A percentile compares a stretch with the other conserved stretches of the same genome.
phyloP scores from a whole-genome alignment of 1,140 invertebrate species.

The Drosophila orosa region DNA sequence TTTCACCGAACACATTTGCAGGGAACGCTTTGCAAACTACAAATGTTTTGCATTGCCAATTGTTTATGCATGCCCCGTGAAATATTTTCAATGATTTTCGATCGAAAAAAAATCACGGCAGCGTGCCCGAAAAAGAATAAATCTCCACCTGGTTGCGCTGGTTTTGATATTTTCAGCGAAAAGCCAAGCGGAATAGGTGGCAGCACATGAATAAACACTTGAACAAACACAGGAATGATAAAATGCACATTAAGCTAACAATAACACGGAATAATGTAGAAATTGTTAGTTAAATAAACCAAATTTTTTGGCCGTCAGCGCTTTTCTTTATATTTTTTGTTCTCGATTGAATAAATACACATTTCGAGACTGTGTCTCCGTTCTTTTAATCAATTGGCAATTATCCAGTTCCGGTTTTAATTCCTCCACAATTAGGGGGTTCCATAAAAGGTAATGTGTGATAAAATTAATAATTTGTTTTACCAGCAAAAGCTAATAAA shows the following conservation, averaged over 20 bases:
- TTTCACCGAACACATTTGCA: conserved; percentile 9
- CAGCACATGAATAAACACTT: conserved; percentile 49
- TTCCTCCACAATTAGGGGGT: background rate
- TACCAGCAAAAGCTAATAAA: conserved; percentile 25
- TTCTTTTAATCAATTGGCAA: background rate
- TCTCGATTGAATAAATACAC: conserved; percentile 1
- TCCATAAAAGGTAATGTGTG: background rate
- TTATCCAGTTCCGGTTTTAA: conserved; percentile 14
- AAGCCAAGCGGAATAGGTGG: conserved; percentile 3
- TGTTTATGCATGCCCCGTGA: conserved; percentile 46
- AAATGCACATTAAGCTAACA: conserved; percentile 62
- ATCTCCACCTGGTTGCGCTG: conserved; percentile 41
- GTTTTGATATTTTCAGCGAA: conserved; percentile 5
- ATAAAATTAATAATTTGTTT: conserved; percentile 34
- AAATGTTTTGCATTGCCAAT: conserved; percentile 34
- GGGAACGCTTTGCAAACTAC: conserved; percentile 4
- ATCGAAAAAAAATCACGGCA: conserved; percentile 24
- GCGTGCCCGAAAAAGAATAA: conserved; percentile 11
- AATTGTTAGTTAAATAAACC: conserved; percentile 66
- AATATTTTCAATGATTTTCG: conserved; percentile 31
- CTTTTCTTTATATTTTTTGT: conserved; percentile 14
- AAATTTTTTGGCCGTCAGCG: conserved; percentile 25
- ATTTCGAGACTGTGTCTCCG: background rate
- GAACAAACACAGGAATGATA: conserved; percentile 55
- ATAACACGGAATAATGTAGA: conserved; percentile 58